These are phyloP conservation scores for Schizotus pectinicornis DNA, from an alignment of 2,888 invertebrate species.

Conservation along the genomic window DNA sequence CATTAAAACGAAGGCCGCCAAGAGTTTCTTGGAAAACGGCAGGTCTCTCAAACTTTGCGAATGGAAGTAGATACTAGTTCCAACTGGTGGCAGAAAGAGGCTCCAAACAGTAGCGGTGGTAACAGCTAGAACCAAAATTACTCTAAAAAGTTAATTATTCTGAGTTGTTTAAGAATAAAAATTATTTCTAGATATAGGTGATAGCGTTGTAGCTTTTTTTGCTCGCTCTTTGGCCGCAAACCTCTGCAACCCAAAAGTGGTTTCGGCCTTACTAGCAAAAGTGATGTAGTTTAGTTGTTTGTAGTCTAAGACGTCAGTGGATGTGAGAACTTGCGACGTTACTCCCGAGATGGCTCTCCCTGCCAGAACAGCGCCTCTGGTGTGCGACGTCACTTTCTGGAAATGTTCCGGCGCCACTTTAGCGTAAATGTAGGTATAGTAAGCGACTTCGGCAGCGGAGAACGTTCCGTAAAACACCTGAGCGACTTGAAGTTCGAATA, in stretches of 20 bases:
- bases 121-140: too few species aligned
- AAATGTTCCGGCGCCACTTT: conserved; percentile 80
- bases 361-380: conserved; percentile 76
- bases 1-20: conserved; percentile 59
- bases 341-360: conserved; percentile 79
- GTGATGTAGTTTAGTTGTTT: conserved; percentile 80
- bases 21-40: conserved; percentile 36
- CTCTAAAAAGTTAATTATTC: too few species aligned
- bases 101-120: conserved; percentile 73
- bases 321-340: conserved; percentile 73
- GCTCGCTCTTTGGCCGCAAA: too few species aligned
- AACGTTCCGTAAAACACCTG: conserved; percentile 82
- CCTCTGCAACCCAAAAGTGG: too few species aligned
- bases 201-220: too few species aligned
- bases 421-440: conserved; percentile 90
- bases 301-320: conserved; percentile 70
- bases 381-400: conserved; percentile 82
- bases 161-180: conserved; percentile 46
- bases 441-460: conserved; percentile 87
- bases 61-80: conserved; percentile 79
- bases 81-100: conserved; percentile 72
- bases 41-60: conserved; percentile 37
- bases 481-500: conserved; percentile 70
- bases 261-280: conserved; percentile 68
- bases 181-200: too few species aligned